These are phyloP conservation scores for Willowsia nigromaculata DNA, from an alignment of 2,888 invertebrate species.

Conservation along the genomic window DNA sequence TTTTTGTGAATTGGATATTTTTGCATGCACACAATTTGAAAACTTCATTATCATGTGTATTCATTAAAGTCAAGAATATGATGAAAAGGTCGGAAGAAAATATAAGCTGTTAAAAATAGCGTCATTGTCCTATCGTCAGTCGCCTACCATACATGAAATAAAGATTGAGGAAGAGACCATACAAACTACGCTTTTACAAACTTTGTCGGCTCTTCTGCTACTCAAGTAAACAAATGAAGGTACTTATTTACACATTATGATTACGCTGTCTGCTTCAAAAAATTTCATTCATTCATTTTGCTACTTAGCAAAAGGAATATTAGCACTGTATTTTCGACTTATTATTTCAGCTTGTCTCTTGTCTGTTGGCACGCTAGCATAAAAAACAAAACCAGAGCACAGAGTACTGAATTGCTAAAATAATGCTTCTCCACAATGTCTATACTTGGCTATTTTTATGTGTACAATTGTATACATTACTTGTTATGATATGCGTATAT, in stretches of 20 bases:
- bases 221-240: background rate
- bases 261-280: background rate
- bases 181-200: no score
- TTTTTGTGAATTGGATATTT: no score
- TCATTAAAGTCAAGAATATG: no score
- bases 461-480: background rate
- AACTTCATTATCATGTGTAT: no score
- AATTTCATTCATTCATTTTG: constrained; percentile 3
- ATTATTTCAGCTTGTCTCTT: background rate
- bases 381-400: background rate
- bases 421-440: background rate
- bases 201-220: background rate
- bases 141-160: no score
- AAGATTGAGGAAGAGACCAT: no score
- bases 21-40: no score
- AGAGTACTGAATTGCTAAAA: background rate
- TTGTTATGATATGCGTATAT: background rate
- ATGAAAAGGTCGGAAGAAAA: no score
- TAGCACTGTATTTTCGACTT: background rate
- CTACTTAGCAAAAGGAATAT: background rate
- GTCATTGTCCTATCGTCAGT: no score
- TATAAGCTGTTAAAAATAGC: no score
- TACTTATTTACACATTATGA: background rate
- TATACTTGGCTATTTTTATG: background rate
- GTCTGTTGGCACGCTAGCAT: background rate